Base-by-base conservation (phyloP, 2,113 vertebrate genomes). In the Lamprotornis superbus region DNA sequence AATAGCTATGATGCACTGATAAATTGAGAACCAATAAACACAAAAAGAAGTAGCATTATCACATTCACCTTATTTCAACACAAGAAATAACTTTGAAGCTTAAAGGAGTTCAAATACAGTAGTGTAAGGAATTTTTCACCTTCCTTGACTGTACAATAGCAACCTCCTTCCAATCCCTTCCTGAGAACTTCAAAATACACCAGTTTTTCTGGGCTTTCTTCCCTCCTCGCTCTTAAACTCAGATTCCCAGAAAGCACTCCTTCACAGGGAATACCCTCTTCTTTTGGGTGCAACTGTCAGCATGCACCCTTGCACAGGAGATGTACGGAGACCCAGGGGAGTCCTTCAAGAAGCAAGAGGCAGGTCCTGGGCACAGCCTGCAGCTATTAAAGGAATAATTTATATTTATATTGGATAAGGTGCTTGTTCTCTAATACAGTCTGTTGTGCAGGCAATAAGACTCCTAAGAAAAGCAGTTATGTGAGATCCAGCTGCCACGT, bases 31-130 rank as follows among this genome's bases (percentile, higher is more conserved):
- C 18, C 60, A 83, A 60, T 44, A 71, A 35, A 83, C 28, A 56
- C 57, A 60, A 91, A 69, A 87, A 42, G 39, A 60, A 92, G 74
- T 2, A 53, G 37, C 55, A 77, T 80, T 83, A 90, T 82, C 89
- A 89, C 31, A 44, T 25, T 28, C 39, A 83, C 15, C 25, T 94
- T 81, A 67, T 84, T 95, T 94, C 61, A 82, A 89, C 15, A 67
- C 17, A 65, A 60, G 44, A 94, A 94, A 56, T 15, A 53, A 85
- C 20, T 49, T 59, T 55, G 27, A 95, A 92, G 67, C 16, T 68
- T 25, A 87, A 68, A 46, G 42, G 30, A 94, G 78, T 87, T 93
- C 67, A 94, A 89, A 88, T 53, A 87, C 10, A 90, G 27, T 16
- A 20, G 50, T 18, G 10, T 24, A 95, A 55, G 55, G 30, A 56